A percentile compares a stretch with the other conserved stretches of the same genome.
Conservation (phyloP, 2,888 invertebrate species). For the Listrodromus nycthemerus region DNA sequence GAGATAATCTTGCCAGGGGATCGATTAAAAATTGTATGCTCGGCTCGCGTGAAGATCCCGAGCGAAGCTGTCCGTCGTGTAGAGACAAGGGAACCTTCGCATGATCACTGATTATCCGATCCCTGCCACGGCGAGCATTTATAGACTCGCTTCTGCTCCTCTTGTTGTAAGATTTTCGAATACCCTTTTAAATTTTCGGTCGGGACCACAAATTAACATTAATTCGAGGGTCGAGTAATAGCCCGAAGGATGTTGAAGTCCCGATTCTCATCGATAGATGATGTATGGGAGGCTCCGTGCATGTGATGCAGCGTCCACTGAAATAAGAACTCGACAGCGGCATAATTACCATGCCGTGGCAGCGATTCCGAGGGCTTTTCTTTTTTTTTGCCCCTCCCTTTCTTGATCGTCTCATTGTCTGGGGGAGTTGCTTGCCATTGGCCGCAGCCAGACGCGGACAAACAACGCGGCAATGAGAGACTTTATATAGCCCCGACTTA, state of each 20-base stretch:
- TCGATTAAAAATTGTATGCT: constrained; percentile 60
- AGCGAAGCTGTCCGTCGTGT: constrained; percentile 17
- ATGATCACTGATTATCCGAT: constrained; percentile 34
- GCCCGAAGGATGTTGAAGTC: constrained; percentile 30
- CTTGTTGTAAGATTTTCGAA: constrained; percentile 21
- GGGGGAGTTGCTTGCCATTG: constrained; percentile 1
- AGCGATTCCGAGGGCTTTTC: not conserved
- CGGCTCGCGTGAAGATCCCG: constrained; percentile 37
- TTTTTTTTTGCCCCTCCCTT: constrained; percentile 12
- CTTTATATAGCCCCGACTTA: constrained; percentile 63
- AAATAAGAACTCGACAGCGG: constrained; percentile 31
- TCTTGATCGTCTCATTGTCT: constrained; percentile 28
- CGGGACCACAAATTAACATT: constrained; percentile 62
- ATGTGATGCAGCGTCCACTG: constrained; percentile 16
- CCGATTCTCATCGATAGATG: constrained; percentile 57
- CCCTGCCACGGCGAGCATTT: constrained; percentile 37
- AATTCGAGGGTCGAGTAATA: constrained; percentile 54
- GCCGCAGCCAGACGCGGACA: constrained; percentile 14
- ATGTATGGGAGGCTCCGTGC: constrained; percentile 29
- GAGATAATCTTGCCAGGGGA: constrained; percentile 55
- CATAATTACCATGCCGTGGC: constrained; percentile 55
- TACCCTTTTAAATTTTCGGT: constrained; percentile 49
- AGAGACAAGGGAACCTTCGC: constrained; percentile 8
- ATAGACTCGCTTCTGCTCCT: constrained; percentile 29
- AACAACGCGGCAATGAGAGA: constrained; percentile 57